A percentile compares a stretch with the other conserved stretches of the same genome.
Conservation (phyloP, 2,113 vertebrate species). For the Antechinus stuartii region DNA sequence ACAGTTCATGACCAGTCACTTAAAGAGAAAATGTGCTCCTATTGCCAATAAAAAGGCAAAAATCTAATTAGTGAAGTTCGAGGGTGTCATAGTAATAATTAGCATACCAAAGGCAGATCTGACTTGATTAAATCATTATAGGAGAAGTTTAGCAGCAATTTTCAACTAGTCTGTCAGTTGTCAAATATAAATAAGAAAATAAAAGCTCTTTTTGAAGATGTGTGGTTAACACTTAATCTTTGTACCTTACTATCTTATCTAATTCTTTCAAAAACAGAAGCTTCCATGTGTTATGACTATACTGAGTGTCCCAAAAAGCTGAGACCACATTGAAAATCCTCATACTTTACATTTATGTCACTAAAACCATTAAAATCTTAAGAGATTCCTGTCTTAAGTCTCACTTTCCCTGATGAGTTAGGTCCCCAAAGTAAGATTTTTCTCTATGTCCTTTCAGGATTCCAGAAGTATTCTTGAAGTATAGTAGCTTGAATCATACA, state of each 20-base stretch:
- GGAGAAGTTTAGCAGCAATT: constrained; percentile 5
- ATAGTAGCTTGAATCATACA: not conserved
- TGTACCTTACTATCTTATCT: not conserved
- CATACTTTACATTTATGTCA: not conserved
- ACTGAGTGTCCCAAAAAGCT: not conserved
- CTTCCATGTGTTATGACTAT: not conserved
- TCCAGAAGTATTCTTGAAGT: not conserved
- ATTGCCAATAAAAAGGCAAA: constrained; percentile 32
- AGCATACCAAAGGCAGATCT: constrained; percentile 8
- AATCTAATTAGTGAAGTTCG: constrained; percentile 51
- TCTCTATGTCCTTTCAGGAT: not conserved
- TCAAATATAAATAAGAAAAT: constrained; percentile 31
- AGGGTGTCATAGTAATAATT: constrained; percentile 45
- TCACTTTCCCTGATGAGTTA: not conserved
- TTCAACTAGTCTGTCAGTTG: constrained; percentile 11
- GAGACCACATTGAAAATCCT: not conserved
- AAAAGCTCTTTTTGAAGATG: not conserved
- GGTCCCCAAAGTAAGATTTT: not conserved
- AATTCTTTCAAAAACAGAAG: constrained; percentile 15
- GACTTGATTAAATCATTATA: constrained; percentile 55
- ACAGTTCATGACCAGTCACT: constrained; percentile 2
- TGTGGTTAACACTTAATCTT: not conserved
- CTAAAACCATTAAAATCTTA: not conserved
- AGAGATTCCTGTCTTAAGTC: not conserved
- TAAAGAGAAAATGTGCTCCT: not conserved